Evolutionary conservation across 2,113 vertebrate genomes (phyloP).

Genomic region (Oceanites oceanicus): DNA sequence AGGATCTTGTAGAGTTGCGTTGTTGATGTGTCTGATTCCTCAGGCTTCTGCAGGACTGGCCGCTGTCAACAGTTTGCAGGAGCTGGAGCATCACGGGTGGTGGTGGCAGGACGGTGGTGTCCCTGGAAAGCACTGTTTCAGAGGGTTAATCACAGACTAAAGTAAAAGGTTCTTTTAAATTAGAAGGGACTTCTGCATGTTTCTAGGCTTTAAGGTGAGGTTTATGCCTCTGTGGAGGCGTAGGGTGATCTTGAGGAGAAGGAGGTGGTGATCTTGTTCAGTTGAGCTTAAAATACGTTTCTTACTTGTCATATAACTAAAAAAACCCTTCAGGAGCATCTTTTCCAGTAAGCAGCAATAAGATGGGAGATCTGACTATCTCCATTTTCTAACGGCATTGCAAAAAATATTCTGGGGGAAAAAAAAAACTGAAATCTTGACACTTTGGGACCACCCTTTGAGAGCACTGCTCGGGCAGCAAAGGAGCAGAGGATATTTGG

Average conservation of each 20-base stretch:
- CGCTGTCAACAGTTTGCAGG: accelerated
- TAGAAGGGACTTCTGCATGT: background rate
- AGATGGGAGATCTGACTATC: background rate
- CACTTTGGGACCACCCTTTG: background rate
- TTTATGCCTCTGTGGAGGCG: background rate
- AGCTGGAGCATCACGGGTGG: background rate
- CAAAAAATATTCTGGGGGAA: background rate
- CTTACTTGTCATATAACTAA: background rate
- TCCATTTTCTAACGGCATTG: background rate
- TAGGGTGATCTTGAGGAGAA: background rate
- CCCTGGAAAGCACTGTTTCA: background rate
- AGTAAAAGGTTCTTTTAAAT: background rate
- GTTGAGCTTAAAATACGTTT: background rate
- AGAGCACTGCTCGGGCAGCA: background rate
- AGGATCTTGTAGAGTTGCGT: background rate
- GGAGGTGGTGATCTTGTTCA: background rate
- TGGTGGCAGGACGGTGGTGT: background rate
- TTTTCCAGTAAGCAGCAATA: background rate
- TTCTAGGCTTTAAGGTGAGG: background rate
- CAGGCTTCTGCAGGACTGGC: background rate
- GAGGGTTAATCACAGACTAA: background rate
- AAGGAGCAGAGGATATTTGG: background rate
- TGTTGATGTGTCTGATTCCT: accelerated
- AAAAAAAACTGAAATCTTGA: background rate
- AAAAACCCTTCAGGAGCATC: background rate